phyloP scores from a whole-genome alignment of 2,113 vertebrate species.

The Myotis davidii region DNA sequence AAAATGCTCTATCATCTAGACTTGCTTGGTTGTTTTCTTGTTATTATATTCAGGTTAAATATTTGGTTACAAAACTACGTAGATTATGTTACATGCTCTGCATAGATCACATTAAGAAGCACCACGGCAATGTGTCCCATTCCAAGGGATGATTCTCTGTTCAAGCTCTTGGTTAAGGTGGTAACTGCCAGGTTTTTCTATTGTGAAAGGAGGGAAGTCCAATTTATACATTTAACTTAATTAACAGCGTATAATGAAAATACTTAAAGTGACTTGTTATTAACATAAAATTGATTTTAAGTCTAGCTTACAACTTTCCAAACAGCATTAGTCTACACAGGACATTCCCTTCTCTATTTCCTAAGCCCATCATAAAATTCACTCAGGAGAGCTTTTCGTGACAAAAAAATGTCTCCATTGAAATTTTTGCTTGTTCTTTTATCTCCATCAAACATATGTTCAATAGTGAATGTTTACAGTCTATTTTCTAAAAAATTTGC shows the following conservation, averaged over 20 bases:
- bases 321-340: neutral
- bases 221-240: constrained; percentile 48
- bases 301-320: neutral
- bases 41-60: neutral
- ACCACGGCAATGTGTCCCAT: neutral
- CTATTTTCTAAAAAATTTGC: neutral
- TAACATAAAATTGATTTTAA: neutral
- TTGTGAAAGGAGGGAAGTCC: constrained; percentile 20
- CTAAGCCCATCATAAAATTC: neutral
- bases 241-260: constrained; percentile 19
- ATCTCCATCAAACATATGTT: neutral
- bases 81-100: neutral
- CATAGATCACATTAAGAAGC: neutral
- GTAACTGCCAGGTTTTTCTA: neutral
- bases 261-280: neutral
- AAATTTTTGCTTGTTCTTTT: constrained; percentile 40
- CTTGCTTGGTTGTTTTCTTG: neutral
- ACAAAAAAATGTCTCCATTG: neutral
- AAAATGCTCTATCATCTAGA: neutral
- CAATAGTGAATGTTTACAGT: constrained; percentile 40
- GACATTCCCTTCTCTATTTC: neutral
- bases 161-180: neutral
- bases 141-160: neutral
- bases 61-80: neutral
- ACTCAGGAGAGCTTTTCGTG: neutral